Conservation (phyloP, 2,888 invertebrate genomes). For the Lasioglossum villosulum region DNA sequence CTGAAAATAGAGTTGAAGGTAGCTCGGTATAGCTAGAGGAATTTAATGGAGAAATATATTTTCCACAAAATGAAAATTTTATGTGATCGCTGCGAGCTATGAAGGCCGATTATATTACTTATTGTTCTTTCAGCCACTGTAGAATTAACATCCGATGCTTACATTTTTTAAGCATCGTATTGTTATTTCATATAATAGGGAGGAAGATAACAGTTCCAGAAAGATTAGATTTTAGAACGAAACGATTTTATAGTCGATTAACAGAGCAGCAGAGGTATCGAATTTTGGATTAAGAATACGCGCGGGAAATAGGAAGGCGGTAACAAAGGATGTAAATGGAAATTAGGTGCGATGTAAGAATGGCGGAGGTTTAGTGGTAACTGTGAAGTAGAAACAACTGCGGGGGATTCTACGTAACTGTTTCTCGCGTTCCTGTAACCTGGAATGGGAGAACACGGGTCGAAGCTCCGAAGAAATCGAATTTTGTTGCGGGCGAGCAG, state of each 20-base stretch:
- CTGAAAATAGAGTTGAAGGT: background rate
- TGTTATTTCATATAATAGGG: too few species aligned
- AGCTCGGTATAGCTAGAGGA: background rate
- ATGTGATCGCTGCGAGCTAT: background rate
- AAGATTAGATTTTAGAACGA: background rate
- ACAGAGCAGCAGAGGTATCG: background rate
- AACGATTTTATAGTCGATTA: background rate
- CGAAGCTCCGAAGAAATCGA: conserved; percentile 5
- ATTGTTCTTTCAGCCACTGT: too few species aligned
- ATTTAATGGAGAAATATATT: background rate
- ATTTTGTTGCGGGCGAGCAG: background rate
- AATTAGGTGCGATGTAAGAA: conserved; percentile 28
- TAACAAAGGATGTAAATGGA: conserved; percentile 29
- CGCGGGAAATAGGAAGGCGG: conserved; percentile 7
- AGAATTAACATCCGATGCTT: too few species aligned
- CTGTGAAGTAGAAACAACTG: conserved; percentile 2
- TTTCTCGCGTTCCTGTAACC: background rate
- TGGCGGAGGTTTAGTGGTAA: background rate
- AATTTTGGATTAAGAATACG: background rate
- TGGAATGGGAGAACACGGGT: background rate
- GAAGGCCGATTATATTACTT: too few species aligned
- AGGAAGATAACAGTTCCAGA: background rate
- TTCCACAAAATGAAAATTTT: background rate
- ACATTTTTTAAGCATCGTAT: too few species aligned
- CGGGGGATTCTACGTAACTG: background rate